These are phyloP conservation scores for Montipora cactus DNA, from an alignment of 64 coral and sea anemone genomes.

Conservation along the genomic window DNA sequence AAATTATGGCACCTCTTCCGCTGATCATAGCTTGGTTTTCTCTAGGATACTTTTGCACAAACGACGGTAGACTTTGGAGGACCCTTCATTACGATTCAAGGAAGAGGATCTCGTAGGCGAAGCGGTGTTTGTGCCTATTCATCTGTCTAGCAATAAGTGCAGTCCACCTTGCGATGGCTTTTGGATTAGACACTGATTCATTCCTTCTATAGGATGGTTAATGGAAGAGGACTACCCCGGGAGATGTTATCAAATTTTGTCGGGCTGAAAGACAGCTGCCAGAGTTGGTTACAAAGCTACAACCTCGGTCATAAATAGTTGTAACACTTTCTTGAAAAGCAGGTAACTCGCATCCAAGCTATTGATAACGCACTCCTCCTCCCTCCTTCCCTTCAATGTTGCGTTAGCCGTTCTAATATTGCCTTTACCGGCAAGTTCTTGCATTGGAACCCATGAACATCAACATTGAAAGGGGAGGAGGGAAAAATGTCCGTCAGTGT, in stretches of 20 bases:
- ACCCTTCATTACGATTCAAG: slow-evolving; percentile 1
- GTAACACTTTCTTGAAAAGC: too few species aligned
- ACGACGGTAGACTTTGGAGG: background rate
- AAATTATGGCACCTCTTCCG: too few species aligned
- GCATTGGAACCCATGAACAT: too few species aligned
- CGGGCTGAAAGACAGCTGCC: background rate
- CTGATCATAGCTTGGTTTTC: background rate
- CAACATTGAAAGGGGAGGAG: too few species aligned
- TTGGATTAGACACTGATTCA: background rate
- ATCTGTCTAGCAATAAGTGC: background rate
- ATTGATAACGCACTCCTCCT: too few species aligned
- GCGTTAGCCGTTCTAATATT: too few species aligned
- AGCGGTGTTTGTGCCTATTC: background rate
- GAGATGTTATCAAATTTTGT: slow-evolving; percentile 22
- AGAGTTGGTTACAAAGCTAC: slow-evolving; percentile 2
- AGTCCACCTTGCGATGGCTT: background rate
- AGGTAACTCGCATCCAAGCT: too few species aligned
- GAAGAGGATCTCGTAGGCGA: background rate
- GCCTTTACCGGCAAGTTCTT: too few species aligned
- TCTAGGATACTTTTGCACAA: background rate
- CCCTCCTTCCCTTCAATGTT: too few species aligned
- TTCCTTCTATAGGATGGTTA: slow-evolving; percentile 27
- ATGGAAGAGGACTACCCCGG: background rate
- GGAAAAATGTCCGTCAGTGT: too few species aligned
- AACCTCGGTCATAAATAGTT: background rate